Conservation (phyloP, 2,888 invertebrate species). For the Cyrtodaria siliqua region DNA sequence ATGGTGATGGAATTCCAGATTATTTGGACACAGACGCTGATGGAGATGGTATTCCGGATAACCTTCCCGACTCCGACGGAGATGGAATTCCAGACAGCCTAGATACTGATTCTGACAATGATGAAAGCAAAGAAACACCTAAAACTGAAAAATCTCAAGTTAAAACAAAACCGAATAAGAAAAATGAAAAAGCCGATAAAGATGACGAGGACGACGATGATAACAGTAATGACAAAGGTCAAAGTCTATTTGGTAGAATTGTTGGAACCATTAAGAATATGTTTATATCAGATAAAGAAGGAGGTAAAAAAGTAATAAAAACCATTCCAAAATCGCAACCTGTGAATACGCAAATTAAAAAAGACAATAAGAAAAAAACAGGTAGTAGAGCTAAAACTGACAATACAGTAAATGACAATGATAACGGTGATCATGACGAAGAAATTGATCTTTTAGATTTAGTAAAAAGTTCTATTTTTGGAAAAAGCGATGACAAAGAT, state of each 20-base stretch:
- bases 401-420: conserved; percentile 41
- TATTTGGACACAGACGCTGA: conserved; percentile 73
- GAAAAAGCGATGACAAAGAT: conserved; percentile 46
- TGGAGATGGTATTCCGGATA: conserved; percentile 80
- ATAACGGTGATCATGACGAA: conserved; percentile 66
- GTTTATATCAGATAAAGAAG: conserved; percentile 62
- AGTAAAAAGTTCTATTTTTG: conserved; percentile 67
- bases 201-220: conserved; percentile 30
- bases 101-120: conserved; percentile 70
- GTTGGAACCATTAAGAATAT: conserved; percentile 68
- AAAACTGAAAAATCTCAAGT: neutral
- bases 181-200: conserved; percentile 18
- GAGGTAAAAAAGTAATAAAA: conserved; percentile 55
- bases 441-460: conserved; percentile 71
- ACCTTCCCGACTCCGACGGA: conserved; percentile 76
- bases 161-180: neutral
- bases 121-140: conserved; percentile 34
- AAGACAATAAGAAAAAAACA: conserved; percentile 32
- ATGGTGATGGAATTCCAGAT: conserved; percentile 73
- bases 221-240: conserved; percentile 17
- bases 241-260: conserved; percentile 68
- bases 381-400: conserved; percentile 17
- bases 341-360: conserved; percentile 26
- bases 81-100: conserved; percentile 80
- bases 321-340: conserved; percentile 60